A percentile compares a stretch with the other conserved stretches of the same genome.
phyloP scores from a whole-genome alignment of 2,797 vertebrate genomes.

The Lepilemur ruficaudatus region DNA sequence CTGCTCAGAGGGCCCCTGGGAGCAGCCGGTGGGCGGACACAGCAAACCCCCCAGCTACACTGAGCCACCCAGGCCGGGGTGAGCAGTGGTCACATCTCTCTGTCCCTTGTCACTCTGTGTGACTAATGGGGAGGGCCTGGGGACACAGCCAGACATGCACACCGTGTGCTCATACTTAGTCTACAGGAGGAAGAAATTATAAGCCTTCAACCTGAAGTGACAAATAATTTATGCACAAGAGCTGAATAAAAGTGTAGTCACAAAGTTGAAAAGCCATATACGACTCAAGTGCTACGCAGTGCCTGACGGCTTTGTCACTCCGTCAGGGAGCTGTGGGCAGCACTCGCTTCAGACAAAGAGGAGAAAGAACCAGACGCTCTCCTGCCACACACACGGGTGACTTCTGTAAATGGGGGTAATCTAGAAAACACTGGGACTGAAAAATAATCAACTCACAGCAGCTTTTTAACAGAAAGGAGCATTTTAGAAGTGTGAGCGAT shows the following conservation, averaged over 20 bases:
- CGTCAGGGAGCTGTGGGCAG: neutral
- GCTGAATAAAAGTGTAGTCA: accelerated
- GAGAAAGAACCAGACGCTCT: neutral
- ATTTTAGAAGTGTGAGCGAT: conserved; percentile 18
- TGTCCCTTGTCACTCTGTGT: neutral
- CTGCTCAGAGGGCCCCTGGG: neutral
- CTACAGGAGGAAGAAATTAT: neutral
- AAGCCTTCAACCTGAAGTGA: neutral
- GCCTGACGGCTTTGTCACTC: neutral
- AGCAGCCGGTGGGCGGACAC: no score
- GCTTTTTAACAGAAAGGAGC: neutral
- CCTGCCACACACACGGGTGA: neutral
- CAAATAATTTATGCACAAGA: neutral
- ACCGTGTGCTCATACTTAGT: neutral
- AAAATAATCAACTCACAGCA: neutral
- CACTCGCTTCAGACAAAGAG: neutral
- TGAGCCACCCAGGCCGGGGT: accelerated
- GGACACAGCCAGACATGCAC: accelerated
- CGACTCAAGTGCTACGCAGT: neutral
- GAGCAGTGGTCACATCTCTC: neutral
- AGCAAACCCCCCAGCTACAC: no score
- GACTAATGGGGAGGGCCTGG: accelerated
- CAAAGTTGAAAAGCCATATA: neutral
- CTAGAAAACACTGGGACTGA: conserved; percentile 49
- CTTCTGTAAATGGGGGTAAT: conserved; percentile 26